A percentile compares a stretch with the other conserved stretches of the same genome.
phyloP scores from a whole-genome alignment of 1,140 invertebrate genomes.

The Popillia japonica region DNA sequence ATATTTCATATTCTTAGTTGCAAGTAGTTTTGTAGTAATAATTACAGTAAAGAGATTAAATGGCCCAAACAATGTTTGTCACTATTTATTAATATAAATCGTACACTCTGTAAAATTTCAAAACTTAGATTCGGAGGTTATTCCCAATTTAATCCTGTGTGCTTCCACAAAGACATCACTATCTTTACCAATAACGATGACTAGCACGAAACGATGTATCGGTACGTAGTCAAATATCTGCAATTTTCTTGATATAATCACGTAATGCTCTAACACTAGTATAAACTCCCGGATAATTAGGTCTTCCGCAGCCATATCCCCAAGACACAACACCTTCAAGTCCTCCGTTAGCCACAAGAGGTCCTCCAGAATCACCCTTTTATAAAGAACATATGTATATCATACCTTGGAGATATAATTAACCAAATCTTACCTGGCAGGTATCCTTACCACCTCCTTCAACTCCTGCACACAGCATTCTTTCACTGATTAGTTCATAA shows the following conservation, averaged over 20 bases:
- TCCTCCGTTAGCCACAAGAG: slow-evolving; percentile 61
- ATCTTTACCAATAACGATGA: no score
- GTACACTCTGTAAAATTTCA: no score
- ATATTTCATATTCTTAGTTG: no score
- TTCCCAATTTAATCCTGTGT: no score
- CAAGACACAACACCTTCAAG: slow-evolving; percentile 65
- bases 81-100: no score
- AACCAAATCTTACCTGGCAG: slow-evolving; percentile 50
- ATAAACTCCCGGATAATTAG: slow-evolving; percentile 64
- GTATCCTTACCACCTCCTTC: slow-evolving; percentile 55
- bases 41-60: no score
- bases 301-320: slow-evolving; percentile 60
- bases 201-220: no score
- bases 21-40: no score
- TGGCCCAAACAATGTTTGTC: no score
- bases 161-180: no score
- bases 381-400: no score
- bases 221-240: background rate
- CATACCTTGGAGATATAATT: background rate
- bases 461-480: slow-evolving; percentile 62
- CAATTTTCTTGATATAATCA: slow-evolving; percentile 61
- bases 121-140: no score
- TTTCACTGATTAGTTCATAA: slow-evolving; percentile 38
- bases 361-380: slow-evolving; percentile 65
- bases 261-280: slow-evolving; percentile 65